These are phyloP conservation scores for Lordiphosa stackelbergi DNA, from an alignment of 1,140 invertebrate genomes.

Conservation along the genomic window DNA sequence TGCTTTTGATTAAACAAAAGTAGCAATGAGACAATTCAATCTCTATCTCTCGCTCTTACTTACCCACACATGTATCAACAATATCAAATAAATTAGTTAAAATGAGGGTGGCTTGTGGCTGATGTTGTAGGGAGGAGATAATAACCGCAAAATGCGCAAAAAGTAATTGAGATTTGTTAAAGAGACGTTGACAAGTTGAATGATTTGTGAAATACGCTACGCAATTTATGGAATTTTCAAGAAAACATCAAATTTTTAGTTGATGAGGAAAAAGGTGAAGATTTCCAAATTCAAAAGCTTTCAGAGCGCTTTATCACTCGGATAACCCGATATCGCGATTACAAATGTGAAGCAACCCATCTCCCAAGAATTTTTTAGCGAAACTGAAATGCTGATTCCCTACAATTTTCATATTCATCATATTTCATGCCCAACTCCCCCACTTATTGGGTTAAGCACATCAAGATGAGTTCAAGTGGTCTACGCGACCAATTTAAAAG, in stretches of 20 bases:
- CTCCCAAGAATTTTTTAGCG: too few relatives aligned
- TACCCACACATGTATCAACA: constrained; percentile 32
- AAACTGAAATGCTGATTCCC: constrained; percentile 6
- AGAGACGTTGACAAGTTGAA: constrained; percentile 25
- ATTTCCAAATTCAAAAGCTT: too few relatives aligned
- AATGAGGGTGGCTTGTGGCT: constrained; percentile 62
- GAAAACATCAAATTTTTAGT: too few relatives aligned
- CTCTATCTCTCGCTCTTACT: constrained; percentile 18
- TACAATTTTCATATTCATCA: constrained; percentile 31
- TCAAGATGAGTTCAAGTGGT: constrained; percentile 57
- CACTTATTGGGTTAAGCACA: constrained; percentile 45
- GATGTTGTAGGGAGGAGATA: constrained; percentile 13
- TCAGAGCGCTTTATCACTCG: too few relatives aligned
- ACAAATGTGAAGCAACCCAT: too few relatives aligned
- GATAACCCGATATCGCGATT: too few relatives aligned
- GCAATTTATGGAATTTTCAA: too few relatives aligned
- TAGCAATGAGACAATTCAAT: constrained; percentile 49
- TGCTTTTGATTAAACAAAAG: constrained; percentile 74
- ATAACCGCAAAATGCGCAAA: constrained; percentile 46
- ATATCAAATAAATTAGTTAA: constrained; percentile 72
- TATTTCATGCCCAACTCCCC: background rate
- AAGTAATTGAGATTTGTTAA: constrained; percentile 28
- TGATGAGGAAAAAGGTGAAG: too few relatives aligned
- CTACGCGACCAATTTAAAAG: constrained; percentile 60
- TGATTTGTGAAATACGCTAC: constrained; percentile 23